Conservation (phyloP, 2,113 vertebrate species). For the Osmerus mordax region DNA sequence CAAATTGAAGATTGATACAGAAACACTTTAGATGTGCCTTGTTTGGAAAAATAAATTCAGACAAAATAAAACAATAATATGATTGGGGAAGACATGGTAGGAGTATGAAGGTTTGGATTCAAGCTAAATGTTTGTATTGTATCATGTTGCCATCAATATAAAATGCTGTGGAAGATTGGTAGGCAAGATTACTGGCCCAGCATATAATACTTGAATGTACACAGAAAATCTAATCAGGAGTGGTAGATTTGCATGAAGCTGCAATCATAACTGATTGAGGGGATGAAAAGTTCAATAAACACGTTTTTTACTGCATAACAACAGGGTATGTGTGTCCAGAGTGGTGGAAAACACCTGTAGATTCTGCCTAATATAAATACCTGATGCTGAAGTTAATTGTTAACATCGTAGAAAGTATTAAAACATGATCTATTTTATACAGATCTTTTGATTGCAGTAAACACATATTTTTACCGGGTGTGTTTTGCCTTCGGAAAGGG, state of each 20-base stretch:
- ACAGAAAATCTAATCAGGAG: conserved; percentile 33
- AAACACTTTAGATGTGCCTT: neutral
- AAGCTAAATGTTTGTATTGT: too few relatives aligned
- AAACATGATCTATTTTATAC: neutral
- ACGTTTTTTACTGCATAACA: conserved; percentile 7
- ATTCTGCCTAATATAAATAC: neutral
- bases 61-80: too few relatives aligned
- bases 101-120: too few relatives aligned
- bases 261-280: conserved; percentile 7
- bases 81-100: too few relatives aligned
- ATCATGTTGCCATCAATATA: too few relatives aligned
- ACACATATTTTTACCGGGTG: neutral
- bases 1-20: conserved; percentile 10
- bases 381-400: too few relatives aligned
- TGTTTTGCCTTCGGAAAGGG: too few relatives aligned
- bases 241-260: conserved; percentile 29
- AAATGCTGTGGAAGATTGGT: conserved; percentile 5
- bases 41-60: neutral
- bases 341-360: neutral
- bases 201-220: conserved; percentile 26
- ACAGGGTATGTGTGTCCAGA: neutral
- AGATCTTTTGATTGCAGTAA: neutral
- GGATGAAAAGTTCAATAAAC: neutral
- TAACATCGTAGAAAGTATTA: neutral
- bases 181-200: conserved; percentile 15